Conservation (phyloP, 2,797 vertebrate genomes). For the Cheracebus regulus region DNA sequence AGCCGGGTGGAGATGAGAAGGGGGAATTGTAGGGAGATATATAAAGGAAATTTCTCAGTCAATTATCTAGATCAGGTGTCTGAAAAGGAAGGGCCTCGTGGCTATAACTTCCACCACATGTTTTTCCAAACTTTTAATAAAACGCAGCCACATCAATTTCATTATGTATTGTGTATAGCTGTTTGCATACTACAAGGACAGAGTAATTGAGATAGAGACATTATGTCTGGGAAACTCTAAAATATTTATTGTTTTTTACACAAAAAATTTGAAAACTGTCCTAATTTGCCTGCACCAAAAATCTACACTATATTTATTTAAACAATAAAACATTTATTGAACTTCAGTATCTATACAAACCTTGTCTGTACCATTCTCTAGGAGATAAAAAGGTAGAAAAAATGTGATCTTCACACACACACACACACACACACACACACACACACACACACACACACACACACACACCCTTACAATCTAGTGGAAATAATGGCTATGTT, state of each 20-base stretch:
- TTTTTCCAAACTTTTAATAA: not conserved
- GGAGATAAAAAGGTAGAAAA: not conserved
- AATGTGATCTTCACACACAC: not conserved
- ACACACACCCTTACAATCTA: not conserved
- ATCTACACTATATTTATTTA: not conserved
- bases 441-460: no score
- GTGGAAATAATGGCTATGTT: not conserved
- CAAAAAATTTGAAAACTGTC: not conserved
- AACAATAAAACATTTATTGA: constrained; percentile 5
- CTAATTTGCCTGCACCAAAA: not conserved
- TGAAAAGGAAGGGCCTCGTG: not conserved
- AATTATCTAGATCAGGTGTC: not conserved
- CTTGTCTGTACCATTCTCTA: not conserved
- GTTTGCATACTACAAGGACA: not conserved
- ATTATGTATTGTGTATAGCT: not conserved
- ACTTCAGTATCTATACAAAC: not conserved
- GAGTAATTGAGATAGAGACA: not conserved
- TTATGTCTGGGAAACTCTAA: not conserved
- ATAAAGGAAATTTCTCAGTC: not conserved
- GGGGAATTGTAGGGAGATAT: not conserved
- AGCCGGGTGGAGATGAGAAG: not conserved
- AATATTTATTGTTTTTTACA: not conserved
- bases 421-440: not conserved
- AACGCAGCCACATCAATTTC: not conserved
- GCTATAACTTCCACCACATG: not conserved